Conservation (phyloP, 2,797 vertebrate genomes). For the Myotis planiceps region DNA sequence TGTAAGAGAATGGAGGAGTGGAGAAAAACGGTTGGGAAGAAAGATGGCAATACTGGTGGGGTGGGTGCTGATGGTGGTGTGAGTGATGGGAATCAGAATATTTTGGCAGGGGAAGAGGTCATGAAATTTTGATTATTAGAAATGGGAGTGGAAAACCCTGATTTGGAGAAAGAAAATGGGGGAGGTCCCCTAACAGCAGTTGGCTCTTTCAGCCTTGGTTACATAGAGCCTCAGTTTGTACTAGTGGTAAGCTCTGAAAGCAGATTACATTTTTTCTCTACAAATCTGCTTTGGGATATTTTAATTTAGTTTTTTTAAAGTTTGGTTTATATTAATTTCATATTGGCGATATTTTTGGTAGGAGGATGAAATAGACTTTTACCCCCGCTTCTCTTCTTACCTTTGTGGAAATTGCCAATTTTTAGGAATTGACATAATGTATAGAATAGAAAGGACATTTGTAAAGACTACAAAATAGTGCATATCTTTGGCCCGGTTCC, state of each 20-base stretch:
- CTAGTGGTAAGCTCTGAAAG: not conserved
- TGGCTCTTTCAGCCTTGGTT: not conserved
- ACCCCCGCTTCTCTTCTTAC: not conserved
- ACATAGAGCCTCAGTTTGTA: not conserved
- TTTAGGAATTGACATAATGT: not conserved
- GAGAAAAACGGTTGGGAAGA: not conserved
- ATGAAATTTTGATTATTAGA: constrained; percentile 9
- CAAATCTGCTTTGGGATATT: constrained; percentile 2
- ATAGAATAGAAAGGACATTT: not conserved
- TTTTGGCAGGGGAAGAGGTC: constrained; percentile 24
- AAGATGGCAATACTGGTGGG: not conserved
- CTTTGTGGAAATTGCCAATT: not conserved
- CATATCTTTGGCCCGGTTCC: not conserved
- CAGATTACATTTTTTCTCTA: not conserved
- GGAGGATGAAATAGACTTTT: not conserved
- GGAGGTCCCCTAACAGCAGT: not conserved
- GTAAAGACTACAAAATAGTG: not conserved
- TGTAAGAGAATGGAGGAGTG: not conserved
- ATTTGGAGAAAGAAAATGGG: not conserved
- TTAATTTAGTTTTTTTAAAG: not conserved
- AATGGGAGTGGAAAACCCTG: not conserved
- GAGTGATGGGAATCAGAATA: constrained; percentile 10
- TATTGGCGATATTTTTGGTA: not conserved
- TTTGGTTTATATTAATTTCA: constrained; percentile 26
- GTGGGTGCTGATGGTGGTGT: not conserved